These are phyloP conservation scores for Phaedon cochleariae DNA, from an alignment of 2,888 invertebrate genomes.

Conservation along the genomic window DNA sequence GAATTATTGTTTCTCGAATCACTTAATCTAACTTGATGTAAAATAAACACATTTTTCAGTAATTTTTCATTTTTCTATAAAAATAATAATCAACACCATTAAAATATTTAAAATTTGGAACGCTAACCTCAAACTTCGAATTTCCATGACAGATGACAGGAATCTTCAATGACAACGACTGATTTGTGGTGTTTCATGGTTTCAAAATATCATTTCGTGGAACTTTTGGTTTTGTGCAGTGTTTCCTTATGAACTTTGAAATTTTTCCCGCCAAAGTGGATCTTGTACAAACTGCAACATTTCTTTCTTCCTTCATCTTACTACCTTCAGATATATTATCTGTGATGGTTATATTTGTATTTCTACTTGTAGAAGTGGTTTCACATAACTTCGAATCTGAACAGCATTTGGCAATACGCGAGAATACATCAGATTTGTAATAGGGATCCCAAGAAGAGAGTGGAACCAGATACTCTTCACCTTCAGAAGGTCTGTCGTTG, in stretches of 20 bases:
- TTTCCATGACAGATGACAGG: too few species aligned
- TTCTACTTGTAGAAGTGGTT: slow-evolving; percentile 4
- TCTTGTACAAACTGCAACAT: slow-evolving; percentile 23
- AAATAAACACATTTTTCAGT: too few species aligned
- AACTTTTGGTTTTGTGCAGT: slow-evolving; percentile 46
- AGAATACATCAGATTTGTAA: slow-evolving; percentile 47
- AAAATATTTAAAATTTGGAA: too few species aligned
- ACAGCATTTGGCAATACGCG: slow-evolving; percentile 41
- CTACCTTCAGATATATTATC: slow-evolving; percentile 17
- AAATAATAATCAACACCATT: too few species aligned
- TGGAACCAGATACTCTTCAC: slow-evolving; percentile 65
- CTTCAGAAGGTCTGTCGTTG: slow-evolving; percentile 48
- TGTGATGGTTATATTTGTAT: background rate
- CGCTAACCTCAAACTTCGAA: too few species aligned
- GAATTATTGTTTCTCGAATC: too few species aligned
- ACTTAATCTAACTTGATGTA: too few species aligned
- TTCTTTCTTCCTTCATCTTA: slow-evolving; percentile 11
- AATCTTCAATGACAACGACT: too few species aligned
- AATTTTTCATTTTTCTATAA: too few species aligned
- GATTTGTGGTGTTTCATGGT: background rate
- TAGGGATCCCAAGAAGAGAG: slow-evolving; percentile 67
- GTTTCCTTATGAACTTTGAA: slow-evolving; percentile 52
- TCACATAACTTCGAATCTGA: slow-evolving; percentile 37
- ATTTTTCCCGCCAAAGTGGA: slow-evolving; percentile 52
- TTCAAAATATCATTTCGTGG: background rate